Evolutionary conservation across 2,113 vertebrate species (phyloP), one percentile per base, ranked within the genome.

Genomic region (Antennarius striatus): DNA sequence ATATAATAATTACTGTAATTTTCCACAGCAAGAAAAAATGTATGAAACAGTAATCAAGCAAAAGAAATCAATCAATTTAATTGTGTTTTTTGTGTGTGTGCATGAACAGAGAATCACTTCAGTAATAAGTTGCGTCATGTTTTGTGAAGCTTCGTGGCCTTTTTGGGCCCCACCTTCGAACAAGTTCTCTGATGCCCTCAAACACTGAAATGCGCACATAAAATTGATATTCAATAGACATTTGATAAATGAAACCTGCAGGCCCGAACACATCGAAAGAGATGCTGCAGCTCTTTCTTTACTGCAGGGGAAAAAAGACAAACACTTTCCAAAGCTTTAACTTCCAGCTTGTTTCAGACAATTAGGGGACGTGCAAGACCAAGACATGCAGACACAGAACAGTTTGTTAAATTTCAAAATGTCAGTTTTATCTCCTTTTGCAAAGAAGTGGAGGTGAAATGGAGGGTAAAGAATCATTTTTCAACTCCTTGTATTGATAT

Each of bases 221-320:
- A 32, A n/a, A 1, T 39, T 13, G 0, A 61, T 56, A 67, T 36
- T 36, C 3, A 36, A 36, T 36, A 5, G 32, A 36, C 32, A 36
- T 36, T 36, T 4, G 7, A 60, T 52, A 3, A 11, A 43, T 36
- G 28, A 42, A 63, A 69, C 63, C 51, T 64, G 32, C 58, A 82
- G 79, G 73, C 49, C 59, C 52, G 17, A 79, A 68, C 46, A 42
- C 8, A 67, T 28, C 17, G 43, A 56, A 43, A 11, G 10, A 42
- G 32, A 66, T 10, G 49, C 3, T 16, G n/a, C 36, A 2, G 13
- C 28, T 54, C 9, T 0, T 16, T 45, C 30, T 1, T 74, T 39
- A 22, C 77, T 63, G 39, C 40, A 59, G 79, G 56, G n/a, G 1
- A 45, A 15, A 45, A 15, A 49, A 71, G 73, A 74, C 67, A 40